phyloP scores from a whole-genome alignment of 2,797 vertebrate genomes.

The Smutsia gigantea region DNA sequence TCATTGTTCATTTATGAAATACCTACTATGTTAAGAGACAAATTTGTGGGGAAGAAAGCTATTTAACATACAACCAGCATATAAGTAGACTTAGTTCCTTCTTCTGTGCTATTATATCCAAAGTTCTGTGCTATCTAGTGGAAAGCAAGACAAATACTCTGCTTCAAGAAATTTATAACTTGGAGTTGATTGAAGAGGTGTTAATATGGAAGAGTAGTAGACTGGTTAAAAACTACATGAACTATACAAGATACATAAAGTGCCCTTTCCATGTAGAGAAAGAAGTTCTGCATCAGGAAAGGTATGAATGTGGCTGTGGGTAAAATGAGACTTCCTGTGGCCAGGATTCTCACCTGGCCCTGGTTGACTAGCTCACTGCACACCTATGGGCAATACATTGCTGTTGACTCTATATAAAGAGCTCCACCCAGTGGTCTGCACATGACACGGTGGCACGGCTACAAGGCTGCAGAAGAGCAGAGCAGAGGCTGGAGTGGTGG shows the following conservation, averaged over 20 bases:
- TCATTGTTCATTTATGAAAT: conserved; percentile 30
- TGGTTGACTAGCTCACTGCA: too few relatives aligned
- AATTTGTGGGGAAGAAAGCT: not conserved
- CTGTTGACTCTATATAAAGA: too few relatives aligned
- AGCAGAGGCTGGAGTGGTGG: too few relatives aligned
- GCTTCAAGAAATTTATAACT: conserved; percentile 26
- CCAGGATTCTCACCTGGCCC: too few relatives aligned
- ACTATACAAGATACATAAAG: not conserved
- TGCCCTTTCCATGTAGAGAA: not conserved
- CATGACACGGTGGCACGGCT: too few relatives aligned
- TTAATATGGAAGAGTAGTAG: conserved; percentile 16
- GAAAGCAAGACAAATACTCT: not conserved
- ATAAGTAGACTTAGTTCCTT: conserved; percentile 21
- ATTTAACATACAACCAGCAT: conserved; percentile 11
- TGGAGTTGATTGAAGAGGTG: not conserved
- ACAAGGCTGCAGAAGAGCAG: too few relatives aligned
- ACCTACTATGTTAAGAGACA: conserved; percentile 15
- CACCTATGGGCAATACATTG: too few relatives aligned
- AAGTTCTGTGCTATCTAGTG: not conserved
- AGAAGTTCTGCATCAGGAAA: not conserved
- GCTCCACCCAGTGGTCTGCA: too few relatives aligned
- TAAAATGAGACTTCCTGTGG: too few relatives aligned
- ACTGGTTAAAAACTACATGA: not conserved
- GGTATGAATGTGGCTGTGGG: not conserved
- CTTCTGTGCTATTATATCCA: not conserved